Percentiles rank a stretch among this genome's conserved stretches.
phyloP scores from a whole-genome alignment of 2,888 invertebrate genomes.

The Schrankia costaestrigalis region DNA sequence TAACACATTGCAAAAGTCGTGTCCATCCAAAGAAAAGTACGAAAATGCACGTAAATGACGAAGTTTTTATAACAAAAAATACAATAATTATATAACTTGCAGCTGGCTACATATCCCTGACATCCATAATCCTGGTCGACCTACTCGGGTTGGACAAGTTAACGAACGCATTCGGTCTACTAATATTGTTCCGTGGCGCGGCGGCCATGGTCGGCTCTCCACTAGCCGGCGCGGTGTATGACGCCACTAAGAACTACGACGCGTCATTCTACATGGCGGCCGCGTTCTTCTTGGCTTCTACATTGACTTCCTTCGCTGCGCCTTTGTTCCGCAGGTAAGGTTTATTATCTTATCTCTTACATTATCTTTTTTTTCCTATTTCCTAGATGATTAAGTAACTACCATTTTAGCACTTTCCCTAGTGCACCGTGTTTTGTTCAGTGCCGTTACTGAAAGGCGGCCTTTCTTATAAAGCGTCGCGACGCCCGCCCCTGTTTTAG shows the following conservation, averaged over 20 bases:
- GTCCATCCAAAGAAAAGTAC: too few relatives aligned
- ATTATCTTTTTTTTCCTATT: too few relatives aligned
- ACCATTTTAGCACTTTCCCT: too few relatives aligned
- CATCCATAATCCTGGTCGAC: conserved; percentile 98
- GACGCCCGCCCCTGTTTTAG: too few relatives aligned
- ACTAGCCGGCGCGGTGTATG: conserved; percentile 93
- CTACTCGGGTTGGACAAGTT: conserved; percentile 96
- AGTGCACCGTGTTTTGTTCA: too few relatives aligned
- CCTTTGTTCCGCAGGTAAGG: conserved; percentile 82
- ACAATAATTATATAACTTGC: conserved; percentile 27
- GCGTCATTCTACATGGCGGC: conserved; percentile 97
- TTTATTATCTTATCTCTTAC: background rate
- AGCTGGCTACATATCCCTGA: conserved; percentile 98
- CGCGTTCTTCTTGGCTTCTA: conserved; percentile 90
- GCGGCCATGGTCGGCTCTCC: conserved; percentile 94
- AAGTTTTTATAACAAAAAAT: background rate
- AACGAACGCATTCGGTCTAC: conserved; percentile 97
- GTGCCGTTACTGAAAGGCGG: too few relatives aligned
- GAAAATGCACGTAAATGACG: too few relatives aligned
- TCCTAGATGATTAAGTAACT: too few relatives aligned
- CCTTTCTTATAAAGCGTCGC: too few relatives aligned
- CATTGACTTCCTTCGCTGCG: conserved; percentile 91
- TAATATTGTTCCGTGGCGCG: conserved; percentile 96
- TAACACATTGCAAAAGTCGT: too few relatives aligned
- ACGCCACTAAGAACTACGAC: conserved; percentile 91